Conservation (phyloP, 1,140 invertebrate species). For the Pomacea maculata region DNA sequence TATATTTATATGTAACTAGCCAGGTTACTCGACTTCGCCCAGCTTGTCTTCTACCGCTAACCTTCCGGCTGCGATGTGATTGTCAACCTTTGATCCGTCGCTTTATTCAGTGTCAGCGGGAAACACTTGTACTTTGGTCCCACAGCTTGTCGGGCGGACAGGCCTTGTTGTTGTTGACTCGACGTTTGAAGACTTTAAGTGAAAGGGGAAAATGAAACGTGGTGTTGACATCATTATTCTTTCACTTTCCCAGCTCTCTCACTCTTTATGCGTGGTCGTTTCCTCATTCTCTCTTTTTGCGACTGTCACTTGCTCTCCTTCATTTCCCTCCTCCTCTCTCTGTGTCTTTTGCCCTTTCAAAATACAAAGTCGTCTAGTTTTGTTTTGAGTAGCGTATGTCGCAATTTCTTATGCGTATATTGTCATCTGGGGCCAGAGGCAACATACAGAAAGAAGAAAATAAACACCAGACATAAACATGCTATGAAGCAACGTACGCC, state of each 20-base stretch:
- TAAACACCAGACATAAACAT: too few species aligned
- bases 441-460: too few species aligned
- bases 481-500: not conserved
- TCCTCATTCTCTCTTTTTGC: not conserved
- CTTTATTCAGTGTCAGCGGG: not conserved
- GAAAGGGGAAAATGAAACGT: too few species aligned
- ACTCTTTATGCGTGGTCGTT: not conserved
- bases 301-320: not conserved
- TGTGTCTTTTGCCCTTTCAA: slow-evolving; percentile 6
- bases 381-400: not conserved
- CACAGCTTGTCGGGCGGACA: not conserved
- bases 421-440: not conserved
- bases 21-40: too few species aligned
- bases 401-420: not conserved
- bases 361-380: not conserved
- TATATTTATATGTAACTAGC: too few species aligned
- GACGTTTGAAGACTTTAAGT: not conserved
- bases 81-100: not conserved
- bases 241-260: not conserved
- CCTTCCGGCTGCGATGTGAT: not conserved
- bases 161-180: not conserved
- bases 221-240: not conserved
- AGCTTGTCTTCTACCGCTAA: too few species aligned
- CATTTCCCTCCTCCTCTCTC: not conserved
- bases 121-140: not conserved